Conservation (phyloP, 37 sponge, comb jelly and placozoan genomes). For the Lycopodina hypogea region DNA sequence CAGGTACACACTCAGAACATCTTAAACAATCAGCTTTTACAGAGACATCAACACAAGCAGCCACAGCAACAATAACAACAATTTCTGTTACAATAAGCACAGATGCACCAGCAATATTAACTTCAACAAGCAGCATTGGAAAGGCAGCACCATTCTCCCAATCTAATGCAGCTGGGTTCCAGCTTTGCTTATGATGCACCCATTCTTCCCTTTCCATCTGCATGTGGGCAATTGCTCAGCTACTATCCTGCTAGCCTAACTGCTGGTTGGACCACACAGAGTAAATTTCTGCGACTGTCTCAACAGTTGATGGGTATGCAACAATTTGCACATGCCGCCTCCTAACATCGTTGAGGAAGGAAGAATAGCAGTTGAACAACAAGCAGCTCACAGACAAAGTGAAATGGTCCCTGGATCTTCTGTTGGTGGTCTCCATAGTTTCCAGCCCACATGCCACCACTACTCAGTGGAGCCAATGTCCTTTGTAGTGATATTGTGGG, state of each 20-base stretch:
- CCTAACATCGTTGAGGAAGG: too few relatives aligned
- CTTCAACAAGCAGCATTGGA: slow-evolving; percentile 23
- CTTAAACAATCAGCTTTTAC: neutral
- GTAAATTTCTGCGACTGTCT: neutral
- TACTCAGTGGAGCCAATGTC: slow-evolving; percentile 16
- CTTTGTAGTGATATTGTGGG: neutral
- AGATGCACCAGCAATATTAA: slow-evolving; percentile 27
- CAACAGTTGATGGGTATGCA: neutral
- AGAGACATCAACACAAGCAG: neutral
- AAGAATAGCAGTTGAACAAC: too few relatives aligned
- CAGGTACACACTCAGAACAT: slow-evolving; percentile 17
- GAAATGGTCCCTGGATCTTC: neutral
- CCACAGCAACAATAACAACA: neutral
- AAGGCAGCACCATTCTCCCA: slow-evolving; percentile 2
- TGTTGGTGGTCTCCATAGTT: neutral
- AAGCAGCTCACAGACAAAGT: neutral
- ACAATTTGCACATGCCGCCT: neutral
- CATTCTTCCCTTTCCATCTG: neutral
- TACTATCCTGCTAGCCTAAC: neutral
- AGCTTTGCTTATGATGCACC: neutral
- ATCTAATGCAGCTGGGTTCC: neutral
- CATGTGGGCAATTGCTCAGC: neutral
- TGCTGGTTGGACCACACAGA: neutral
- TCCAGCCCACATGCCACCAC: neutral
- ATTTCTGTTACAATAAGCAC: slow-evolving; percentile 10